Base-by-base conservation (phyloP, 2,113 vertebrate genomes). In the pig (Sus scrofa) region DNA sequence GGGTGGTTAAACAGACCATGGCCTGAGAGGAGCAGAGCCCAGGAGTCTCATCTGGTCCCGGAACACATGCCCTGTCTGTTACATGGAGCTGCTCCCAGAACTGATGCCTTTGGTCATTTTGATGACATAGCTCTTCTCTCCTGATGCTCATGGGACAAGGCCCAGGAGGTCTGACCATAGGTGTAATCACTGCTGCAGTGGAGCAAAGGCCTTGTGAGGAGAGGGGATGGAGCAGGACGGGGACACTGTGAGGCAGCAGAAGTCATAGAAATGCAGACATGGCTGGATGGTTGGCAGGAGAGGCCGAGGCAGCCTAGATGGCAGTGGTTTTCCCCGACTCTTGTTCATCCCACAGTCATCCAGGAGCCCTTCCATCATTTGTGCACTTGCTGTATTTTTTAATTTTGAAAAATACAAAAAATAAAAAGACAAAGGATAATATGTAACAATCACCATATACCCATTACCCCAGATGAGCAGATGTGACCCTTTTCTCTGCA, bases 341-440 rank as follows among this genome's bases (percentile, higher is more conserved):
- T 44, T 6, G 3, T 75, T 60, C 39, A 68, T 74, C 58, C 19
- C 16, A 0, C 1, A 27, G 73, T 52, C 50, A 52, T 0, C 14
- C 15, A 1, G 2, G 6, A 96, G 44, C 50, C 65, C 44, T 58
- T 85, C 54, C n/a, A 34, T 62, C 79, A 79, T 65, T 27, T 75
- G 56, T 6, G 6, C 3, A 22, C 6, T n/a, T 85, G 73, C 12
- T 39, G 14, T 75, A 4, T 77, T 86, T 85, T 89, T 93, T 86
- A 44, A 75, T 84, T 86, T 84, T 67, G 39, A 78, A 89, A 94
- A 58, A 70, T 10, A 34, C 63, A 78, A 94, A 62, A 30, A 44
- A 39, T 54, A 75, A 52, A 58, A 52, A 68, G 16, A 3, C 27
- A 58, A 74, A 86, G 24, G 62, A 39, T 82, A 12, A 15, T 37